These are phyloP conservation scores for Choristoneura fumiferana DNA, from an alignment of 1,140 invertebrate species.

Conservation along the genomic window DNA sequence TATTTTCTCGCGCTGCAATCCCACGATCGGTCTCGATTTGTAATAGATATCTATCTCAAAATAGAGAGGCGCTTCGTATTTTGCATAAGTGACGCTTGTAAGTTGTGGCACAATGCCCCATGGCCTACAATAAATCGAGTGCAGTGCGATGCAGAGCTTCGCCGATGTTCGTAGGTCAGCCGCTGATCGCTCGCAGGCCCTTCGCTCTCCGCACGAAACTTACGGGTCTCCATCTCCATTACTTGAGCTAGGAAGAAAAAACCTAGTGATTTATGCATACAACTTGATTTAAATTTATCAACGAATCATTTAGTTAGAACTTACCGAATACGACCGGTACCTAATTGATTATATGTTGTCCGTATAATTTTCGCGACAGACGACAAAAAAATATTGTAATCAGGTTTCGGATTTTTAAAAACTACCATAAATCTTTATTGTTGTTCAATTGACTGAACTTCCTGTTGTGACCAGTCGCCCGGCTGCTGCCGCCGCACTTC, in stretches of 20 bases:
- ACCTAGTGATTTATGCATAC: too few relatives aligned
- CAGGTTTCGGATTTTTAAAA: slow-evolving; percentile 39
- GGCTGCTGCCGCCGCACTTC: slow-evolving; percentile 49
- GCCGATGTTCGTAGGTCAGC: slow-evolving; percentile 10
- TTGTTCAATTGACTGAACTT: slow-evolving; percentile 68
- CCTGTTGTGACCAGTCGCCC: slow-evolving; percentile 66
- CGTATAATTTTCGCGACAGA: slow-evolving; percentile 20
- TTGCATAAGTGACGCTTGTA: slow-evolving; percentile 66
- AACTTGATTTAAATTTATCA: too few relatives aligned
- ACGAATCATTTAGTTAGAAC: too few relatives aligned
- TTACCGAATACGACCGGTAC: not conserved
- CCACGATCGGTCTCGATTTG: slow-evolving; percentile 70
- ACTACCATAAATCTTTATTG: slow-evolving; percentile 67
- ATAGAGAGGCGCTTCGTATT: slow-evolving; percentile 68
- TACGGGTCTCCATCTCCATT: too few relatives aligned
- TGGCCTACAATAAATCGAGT: slow-evolving; percentile 40
- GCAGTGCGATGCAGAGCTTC: too few relatives aligned
- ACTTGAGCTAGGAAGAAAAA: too few relatives aligned
- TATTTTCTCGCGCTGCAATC: slow-evolving; percentile 66
- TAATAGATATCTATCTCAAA: slow-evolving; percentile 59
- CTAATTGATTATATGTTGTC: slow-evolving; percentile 17
- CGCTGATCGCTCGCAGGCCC: slow-evolving; percentile 18
- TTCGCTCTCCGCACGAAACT: not conserved
- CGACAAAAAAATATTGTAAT: slow-evolving; percentile 21
- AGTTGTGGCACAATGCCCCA: slow-evolving; percentile 55